phyloP scores from a whole-genome alignment of 2,113 vertebrate genomes.

The Procavia capensis region DNA sequence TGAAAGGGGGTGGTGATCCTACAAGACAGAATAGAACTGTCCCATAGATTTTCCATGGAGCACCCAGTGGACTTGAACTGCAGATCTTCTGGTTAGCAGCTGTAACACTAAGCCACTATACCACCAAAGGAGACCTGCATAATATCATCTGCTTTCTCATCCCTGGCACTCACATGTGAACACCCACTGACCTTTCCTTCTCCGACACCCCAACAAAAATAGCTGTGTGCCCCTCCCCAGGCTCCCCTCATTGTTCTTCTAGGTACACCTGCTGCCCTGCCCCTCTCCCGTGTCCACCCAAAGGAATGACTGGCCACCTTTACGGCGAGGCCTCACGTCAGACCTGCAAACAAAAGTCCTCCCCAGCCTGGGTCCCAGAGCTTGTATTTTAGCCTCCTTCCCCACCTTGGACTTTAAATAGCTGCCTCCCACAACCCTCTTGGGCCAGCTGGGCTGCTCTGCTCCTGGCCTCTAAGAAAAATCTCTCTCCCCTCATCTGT shows the following conservation, averaged over 20 bases:
- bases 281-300: background rate
- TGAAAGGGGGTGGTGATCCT: background rate
- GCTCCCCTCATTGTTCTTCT: background rate
- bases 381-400: background rate
- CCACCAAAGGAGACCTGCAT: background rate
- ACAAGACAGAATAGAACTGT: no score
- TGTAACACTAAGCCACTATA: no score
- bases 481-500: fast-evolving
- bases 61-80: no score
- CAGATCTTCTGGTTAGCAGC: no score
- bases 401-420: background rate
- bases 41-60: no score
- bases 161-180: background rate
- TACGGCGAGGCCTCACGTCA: background rate
- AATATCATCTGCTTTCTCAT: background rate
- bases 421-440: background rate
- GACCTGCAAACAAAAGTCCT: background rate
- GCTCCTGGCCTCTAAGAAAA: background rate
- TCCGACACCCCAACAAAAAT: background rate
- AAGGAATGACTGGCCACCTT: background rate
- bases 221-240: background rate
- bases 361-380: background rate
- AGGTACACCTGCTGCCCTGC: background rate
- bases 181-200: background rate
- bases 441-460: background rate